phyloP scores from a whole-genome alignment of 2,888 invertebrate genomes.

The Apeira syringaria region DNA sequence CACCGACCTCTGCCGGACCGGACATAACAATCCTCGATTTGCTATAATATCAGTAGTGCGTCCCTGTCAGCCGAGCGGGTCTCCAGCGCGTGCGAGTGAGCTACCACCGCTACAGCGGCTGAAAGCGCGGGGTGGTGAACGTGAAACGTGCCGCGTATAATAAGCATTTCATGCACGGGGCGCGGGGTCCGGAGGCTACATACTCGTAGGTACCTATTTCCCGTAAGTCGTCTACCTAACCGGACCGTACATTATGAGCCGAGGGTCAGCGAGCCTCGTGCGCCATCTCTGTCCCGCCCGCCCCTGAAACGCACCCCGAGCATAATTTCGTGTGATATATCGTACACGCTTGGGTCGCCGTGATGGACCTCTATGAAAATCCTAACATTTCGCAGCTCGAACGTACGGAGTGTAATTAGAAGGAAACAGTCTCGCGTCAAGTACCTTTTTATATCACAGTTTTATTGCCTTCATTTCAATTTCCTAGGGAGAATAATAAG shows the following conservation, averaged over 20 bases:
- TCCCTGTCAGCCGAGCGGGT: constrained; percentile 65
- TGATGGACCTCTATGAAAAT: constrained; percentile 73
- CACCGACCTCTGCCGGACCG: constrained; percentile 83
- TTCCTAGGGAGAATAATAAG: constrained; percentile 28
- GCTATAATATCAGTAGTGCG: constrained; percentile 80
- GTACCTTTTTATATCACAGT: constrained; percentile 15
- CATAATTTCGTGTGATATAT: constrained; percentile 82
- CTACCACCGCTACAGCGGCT: constrained; percentile 48
- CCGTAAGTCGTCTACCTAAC: constrained; percentile 84
- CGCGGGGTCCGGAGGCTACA: constrained; percentile 67
- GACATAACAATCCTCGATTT: constrained; percentile 85
- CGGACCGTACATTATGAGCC: constrained; percentile 84
- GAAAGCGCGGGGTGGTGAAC: constrained; percentile 75
- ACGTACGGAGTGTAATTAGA: constrained; percentile 47
- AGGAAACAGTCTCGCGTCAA: constrained; percentile 39
- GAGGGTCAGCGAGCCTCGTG: constrained; percentile 77
- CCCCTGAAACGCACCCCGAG: constrained; percentile 59
- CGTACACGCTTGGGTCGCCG: constrained; percentile 63
- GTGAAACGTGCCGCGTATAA: constrained; percentile 85
- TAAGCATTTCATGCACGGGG: constrained; percentile 86
- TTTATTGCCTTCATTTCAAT: constrained; percentile 32
- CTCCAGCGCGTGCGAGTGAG: constrained; percentile 61
- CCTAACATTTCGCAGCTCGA: constrained; percentile 44
- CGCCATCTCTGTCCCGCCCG: constrained; percentile 76
- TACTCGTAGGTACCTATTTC: constrained; percentile 72